Evolutionary conservation across 2,797 vertebrate genomes (phyloP).

Genomic region (Labroides dimidiatus): DNA sequence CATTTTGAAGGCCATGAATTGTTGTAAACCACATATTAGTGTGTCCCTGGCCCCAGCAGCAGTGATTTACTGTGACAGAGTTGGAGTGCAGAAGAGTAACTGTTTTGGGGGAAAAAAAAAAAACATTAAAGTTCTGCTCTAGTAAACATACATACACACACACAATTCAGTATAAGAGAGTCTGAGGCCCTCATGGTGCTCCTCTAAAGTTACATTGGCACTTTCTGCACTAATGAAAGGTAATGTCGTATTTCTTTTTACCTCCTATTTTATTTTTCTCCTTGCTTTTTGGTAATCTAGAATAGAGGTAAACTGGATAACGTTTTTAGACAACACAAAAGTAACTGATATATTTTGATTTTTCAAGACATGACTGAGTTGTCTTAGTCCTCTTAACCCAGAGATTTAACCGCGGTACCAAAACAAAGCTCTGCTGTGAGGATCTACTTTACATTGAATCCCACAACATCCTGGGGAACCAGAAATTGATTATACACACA

Average conservation of each 20-base stretch:
- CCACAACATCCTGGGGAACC: too few relatives aligned
- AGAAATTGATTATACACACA: too few relatives aligned
- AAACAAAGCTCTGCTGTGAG: too few relatives aligned
- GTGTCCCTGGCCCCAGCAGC: conserved; percentile 7
- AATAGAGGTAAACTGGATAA: background rate
- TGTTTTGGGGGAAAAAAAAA: conserved; percentile 21
- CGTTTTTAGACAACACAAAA: background rate
- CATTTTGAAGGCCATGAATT: background rate
- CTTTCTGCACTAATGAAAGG: conserved; percentile 30
- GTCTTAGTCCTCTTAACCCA: too few relatives aligned
- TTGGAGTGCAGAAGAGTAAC: conserved; percentile 18
- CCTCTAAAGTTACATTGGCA: conserved; percentile 48
- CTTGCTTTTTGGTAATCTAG: background rate
- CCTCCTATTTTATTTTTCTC: background rate
- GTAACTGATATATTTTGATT: background rate
- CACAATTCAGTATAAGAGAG: conserved; percentile 16
- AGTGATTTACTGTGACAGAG: conserved; percentile 27
- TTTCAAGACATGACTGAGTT: too few relatives aligned
- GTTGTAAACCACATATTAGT: background rate
- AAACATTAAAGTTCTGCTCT: conserved; percentile 41
- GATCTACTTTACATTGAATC: too few relatives aligned
- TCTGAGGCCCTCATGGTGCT: conserved; percentile 25
- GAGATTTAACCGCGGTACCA: too few relatives aligned
- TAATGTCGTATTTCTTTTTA: background rate
- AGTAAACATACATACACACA: conserved; percentile 37